Evolutionary conservation across 2,888 invertebrate genomes (phyloP).

Genomic region (Aphidius colemani): DNA sequence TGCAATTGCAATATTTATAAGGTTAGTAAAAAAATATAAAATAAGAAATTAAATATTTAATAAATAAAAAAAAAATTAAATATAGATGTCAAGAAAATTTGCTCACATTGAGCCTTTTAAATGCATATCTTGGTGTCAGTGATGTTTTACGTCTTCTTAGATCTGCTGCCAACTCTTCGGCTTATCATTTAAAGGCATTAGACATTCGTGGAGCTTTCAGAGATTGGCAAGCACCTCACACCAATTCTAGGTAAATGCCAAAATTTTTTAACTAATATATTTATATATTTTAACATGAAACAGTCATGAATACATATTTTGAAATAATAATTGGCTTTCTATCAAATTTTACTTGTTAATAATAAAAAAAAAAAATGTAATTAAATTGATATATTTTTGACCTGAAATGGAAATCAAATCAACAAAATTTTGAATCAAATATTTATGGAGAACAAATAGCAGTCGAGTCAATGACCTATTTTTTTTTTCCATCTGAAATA

Average conservation of each 20-base stretch:
- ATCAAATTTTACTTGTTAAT: too few species aligned
- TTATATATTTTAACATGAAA: too few species aligned
- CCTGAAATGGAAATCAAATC: too few species aligned
- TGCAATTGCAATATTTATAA: conserved; percentile 40
- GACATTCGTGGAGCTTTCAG: conserved; percentile 61
- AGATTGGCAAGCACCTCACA: conserved; percentile 57
- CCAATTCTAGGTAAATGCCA: conserved; percentile 47
- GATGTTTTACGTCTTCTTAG: conserved; percentile 59
- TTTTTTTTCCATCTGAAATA: too few species aligned
- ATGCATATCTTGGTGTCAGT: conserved; percentile 59
- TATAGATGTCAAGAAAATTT: conserved; percentile 58
- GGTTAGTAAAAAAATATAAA: background rate
- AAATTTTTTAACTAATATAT: too few species aligned
- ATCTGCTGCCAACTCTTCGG: conserved; percentile 54
- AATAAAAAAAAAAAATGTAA: too few species aligned
- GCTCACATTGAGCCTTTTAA: conserved; percentile 57
- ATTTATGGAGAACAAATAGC: too few species aligned
- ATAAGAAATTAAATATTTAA: background rate
- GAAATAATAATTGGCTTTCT: too few species aligned
- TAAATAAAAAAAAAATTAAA: background rate
- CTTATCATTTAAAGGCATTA: conserved; percentile 53
- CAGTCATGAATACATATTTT: too few species aligned
- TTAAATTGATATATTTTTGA: too few species aligned
- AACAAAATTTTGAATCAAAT: too few species aligned
- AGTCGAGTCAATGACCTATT: too few species aligned